Conservation (phyloP, 2,113 vertebrate species). For the Lanius ludovicianus region DNA sequence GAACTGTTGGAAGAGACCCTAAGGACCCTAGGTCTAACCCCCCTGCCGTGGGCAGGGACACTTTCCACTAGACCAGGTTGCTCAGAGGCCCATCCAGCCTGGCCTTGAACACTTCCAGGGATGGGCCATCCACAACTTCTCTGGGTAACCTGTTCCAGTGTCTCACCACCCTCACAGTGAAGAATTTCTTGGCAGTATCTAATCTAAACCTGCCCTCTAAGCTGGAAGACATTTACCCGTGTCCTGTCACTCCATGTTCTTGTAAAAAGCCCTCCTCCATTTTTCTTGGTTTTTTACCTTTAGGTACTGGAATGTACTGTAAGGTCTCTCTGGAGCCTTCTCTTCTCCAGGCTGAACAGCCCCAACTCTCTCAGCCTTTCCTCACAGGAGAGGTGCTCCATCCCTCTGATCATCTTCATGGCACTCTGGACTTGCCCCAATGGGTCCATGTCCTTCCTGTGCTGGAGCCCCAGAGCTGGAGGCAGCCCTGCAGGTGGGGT, state of each 20-base stretch:
- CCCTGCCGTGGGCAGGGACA: rapidly evolving
- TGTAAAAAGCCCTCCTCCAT: not conserved
- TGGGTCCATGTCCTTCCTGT: not conserved
- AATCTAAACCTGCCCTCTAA: not conserved
- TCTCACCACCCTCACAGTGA: not conserved
- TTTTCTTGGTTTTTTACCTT: no score
- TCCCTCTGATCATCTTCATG: not conserved
- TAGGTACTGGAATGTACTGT: not conserved
- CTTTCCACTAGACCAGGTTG: not conserved
- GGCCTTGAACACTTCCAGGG: not conserved
- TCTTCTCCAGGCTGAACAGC: not conserved
- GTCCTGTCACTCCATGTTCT: not conserved
- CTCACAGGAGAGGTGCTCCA: not conserved
- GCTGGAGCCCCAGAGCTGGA: not conserved
- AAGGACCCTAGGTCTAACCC: not conserved
- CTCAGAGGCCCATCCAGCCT: not conserved
- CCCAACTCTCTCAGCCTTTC: not conserved
- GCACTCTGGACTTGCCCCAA: not conserved
- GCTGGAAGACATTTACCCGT: not conserved
- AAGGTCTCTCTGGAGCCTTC: not conserved
- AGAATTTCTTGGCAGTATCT: not conserved
- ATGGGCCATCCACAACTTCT: not conserved
- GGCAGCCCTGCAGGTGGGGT: not conserved
- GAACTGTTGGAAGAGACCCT: not conserved
- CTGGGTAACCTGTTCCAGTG: not conserved